Percentiles rank a stretch among this genome's conserved stretches.
Evolutionary conservation across 2,888 invertebrate genomes (phyloP).

Genomic region (Nomada ferruginata): DNA sequence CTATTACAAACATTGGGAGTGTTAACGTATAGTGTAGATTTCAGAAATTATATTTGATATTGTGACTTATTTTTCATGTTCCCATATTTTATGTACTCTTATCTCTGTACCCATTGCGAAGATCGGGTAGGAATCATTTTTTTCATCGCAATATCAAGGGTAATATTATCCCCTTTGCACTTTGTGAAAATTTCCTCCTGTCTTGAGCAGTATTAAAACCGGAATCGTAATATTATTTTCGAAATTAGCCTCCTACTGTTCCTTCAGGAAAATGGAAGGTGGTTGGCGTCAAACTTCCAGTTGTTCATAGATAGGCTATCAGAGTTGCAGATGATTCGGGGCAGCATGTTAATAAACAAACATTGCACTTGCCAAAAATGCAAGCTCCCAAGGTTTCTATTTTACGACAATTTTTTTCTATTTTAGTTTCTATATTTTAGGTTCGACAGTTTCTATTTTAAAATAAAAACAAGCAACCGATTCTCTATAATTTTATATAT

Average conservation of each 20-base stretch:
- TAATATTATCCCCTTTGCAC: no score
- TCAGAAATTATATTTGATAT: constrained; percentile 1
- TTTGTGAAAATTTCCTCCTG: no score
- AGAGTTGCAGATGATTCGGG: neutral
- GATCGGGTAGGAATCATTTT: no score
- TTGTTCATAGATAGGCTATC: neutral
- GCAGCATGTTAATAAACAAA: neutral
- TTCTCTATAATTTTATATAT: neutral
- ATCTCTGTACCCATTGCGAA: neutral
- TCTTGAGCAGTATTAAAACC: neutral
- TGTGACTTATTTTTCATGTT: constrained; percentile 2
- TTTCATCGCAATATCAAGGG: no score
- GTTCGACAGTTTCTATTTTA: no score
- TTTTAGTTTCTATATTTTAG: no score
- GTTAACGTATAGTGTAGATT: neutral
- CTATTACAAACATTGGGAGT: no score
- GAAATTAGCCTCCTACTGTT: neutral
- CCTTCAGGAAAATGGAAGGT: neutral
- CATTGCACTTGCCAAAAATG: neutral
- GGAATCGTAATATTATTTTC: neutral
- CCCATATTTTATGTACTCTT: neutral
- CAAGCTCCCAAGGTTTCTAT: neutral
- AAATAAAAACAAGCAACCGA: neutral
- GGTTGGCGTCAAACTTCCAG: neutral
- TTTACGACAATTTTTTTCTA: neutral